Percentiles rank a stretch among this genome's conserved stretches.
Conservation (phyloP, 1,140 invertebrate species). For the Anthonomus grandis region DNA sequence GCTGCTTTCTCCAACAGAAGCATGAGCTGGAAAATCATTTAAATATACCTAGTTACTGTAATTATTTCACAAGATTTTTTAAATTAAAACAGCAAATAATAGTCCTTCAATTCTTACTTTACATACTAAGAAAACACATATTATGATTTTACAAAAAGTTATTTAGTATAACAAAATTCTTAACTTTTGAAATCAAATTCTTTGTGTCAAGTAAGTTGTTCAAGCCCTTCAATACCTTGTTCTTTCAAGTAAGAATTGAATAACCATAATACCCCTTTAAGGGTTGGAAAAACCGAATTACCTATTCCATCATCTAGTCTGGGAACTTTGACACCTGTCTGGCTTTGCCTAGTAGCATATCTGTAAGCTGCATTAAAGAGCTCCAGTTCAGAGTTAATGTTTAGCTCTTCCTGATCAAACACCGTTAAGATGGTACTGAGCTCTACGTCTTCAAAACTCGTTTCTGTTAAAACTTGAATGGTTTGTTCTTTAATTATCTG, state of each 20-base stretch:
- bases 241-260: too few species aligned
- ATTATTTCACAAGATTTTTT: too few species aligned
- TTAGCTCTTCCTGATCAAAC: constrained; percentile 68
- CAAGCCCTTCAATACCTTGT: too few species aligned
- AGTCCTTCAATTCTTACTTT: too few species aligned
- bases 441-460: constrained; percentile 73
- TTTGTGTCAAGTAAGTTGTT: too few species aligned
- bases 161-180: too few species aligned
- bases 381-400: constrained; percentile 70
- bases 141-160: too few species aligned
- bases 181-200: too few species aligned
- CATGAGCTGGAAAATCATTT: constrained; percentile 24
- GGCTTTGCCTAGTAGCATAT: constrained; percentile 58
- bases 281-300: constrained; percentile 43
- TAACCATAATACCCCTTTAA: too few species aligned
- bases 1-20: constrained; percentile 29
- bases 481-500: constrained; percentile 74
- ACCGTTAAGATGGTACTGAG: constrained; percentile 68
- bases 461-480: constrained; percentile 66
- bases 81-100: too few species aligned
- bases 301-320: constrained; percentile 45
- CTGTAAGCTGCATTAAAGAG: constrained; percentile 68
- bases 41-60: too few species aligned
- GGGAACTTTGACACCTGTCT: constrained; percentile 46
- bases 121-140: too few species aligned